These are phyloP conservation scores for Brachyalestes nurse DNA, from an alignment of 2,797 vertebrate species.

Conservation along the genomic window DNA sequence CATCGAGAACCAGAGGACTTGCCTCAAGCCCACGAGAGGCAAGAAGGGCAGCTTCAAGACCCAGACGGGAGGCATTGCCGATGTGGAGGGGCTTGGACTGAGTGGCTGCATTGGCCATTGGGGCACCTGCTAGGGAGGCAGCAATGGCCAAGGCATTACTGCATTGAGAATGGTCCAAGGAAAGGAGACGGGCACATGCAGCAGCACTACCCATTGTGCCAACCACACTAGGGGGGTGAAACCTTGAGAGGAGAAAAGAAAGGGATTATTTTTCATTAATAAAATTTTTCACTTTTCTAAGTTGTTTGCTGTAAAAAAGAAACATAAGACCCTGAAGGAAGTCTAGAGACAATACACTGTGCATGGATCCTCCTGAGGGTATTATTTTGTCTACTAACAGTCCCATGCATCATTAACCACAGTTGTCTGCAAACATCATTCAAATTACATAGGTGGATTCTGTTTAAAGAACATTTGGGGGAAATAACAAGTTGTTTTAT, in stretches of 20 bases:
- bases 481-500: constrained; percentile 57
- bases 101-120: constrained; percentile 91
- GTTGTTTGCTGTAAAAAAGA: too few relatives aligned
- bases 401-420: constrained; percentile 8
- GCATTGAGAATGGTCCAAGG: constrained; percentile 75
- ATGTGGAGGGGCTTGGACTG: constrained; percentile 88
- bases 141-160: constrained; percentile 85
- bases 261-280: not conserved
- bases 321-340: not conserved
- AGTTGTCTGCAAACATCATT: not conserved
- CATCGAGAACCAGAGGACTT: constrained; percentile 81
- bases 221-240: constrained; percentile 89
- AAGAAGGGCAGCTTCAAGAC: constrained; percentile 86
- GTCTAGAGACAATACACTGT: constrained; percentile 2
- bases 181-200: constrained; percentile 82
- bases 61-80: constrained; percentile 85
- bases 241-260: constrained; percentile 70
- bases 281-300: too few relatives aligned
- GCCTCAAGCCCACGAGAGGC: constrained; percentile 85
- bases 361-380: not conserved
- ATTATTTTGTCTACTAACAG: constrained; percentile 1
- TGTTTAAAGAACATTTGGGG: constrained; percentile 50
- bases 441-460: not conserved
- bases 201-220: constrained; percentile 90
- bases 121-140: constrained; percentile 86